Evolutionary conservation across 2,888 invertebrate species (phyloP).

Genomic region (Poecilus cupreus): DNA sequence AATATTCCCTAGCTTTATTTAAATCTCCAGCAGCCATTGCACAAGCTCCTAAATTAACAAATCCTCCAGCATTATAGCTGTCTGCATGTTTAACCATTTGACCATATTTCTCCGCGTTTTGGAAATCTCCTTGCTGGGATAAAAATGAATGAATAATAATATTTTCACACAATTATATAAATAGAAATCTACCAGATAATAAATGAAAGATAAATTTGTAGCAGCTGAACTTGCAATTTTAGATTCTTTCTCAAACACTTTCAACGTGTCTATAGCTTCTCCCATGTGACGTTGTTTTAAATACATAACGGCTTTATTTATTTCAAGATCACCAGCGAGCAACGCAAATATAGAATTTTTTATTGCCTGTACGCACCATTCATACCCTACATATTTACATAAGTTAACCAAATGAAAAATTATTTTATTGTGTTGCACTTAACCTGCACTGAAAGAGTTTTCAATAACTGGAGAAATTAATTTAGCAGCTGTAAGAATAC

Average conservation of each 20-base stretch:
- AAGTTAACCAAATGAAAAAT: neutral
- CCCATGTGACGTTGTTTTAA: constrained; percentile 87
- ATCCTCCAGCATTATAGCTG: constrained; percentile 86
- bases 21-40: constrained; percentile 81
- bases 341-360: constrained; percentile 90
- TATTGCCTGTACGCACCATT: constrained; percentile 95
- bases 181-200: constrained; percentile 81
- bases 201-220: constrained; percentile 89
- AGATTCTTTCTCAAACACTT: constrained; percentile 90
- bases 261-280: constrained; percentile 88
- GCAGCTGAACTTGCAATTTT: constrained; percentile 89
- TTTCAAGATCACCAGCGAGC: constrained; percentile 91
- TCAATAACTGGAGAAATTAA: constrained; percentile 91
- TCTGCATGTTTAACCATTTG: constrained; percentile 84
- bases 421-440: constrained; percentile 62
- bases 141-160: constrained; percentile 14
- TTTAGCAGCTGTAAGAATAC: constrained; percentile 89
- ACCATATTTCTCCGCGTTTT: constrained; percentile 85
- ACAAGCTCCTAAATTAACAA: constrained; percentile 90
- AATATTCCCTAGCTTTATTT: constrained; percentile 82
- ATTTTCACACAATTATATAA: constrained; percentile 7
- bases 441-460: constrained; percentile 80
- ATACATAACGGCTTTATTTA: constrained; percentile 91
- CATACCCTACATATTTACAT: constrained; percentile 71
- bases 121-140: constrained; percentile 84